Conservation (phyloP, 2,113 vertebrate species). For the Ceyx cyanopectus region DNA sequence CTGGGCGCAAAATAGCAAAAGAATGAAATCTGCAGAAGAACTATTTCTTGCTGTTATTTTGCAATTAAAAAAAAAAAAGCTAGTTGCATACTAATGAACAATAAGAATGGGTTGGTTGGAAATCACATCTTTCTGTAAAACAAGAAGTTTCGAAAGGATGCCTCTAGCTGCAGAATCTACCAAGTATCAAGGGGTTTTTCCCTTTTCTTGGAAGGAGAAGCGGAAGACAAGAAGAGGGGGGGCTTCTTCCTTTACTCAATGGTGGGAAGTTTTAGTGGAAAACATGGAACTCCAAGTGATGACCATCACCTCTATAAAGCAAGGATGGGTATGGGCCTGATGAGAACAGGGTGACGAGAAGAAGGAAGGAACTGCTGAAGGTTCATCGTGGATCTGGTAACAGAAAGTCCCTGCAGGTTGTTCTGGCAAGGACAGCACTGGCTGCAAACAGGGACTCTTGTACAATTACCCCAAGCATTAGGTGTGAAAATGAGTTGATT, state of each 20-base stretch:
- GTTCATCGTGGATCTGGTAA: neutral
- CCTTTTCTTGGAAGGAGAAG: neutral
- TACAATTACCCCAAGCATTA: too few relatives aligned
- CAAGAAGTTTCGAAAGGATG: slow-evolving; percentile 15
- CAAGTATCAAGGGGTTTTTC: neutral
- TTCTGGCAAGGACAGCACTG: neutral
- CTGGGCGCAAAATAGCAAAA: neutral
- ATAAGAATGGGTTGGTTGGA: slow-evolving; percentile 28
- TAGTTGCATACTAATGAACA: slow-evolving; percentile 40
- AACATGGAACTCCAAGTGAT: neutral
- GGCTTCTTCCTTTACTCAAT: slow-evolving; percentile 8
- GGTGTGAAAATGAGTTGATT: fast-evolving
- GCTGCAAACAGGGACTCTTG: neutral
- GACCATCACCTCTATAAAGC: neutral
- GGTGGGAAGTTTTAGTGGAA: neutral
- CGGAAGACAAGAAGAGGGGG: neutral
- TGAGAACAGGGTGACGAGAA: neutral
- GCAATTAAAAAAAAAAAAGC: slow-evolving; percentile 46
- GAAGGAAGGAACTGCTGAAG: neutral
- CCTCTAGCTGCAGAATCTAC: slow-evolving; percentile 2
- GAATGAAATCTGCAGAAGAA: slow-evolving; percentile 41
- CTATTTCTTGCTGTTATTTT: slow-evolving; percentile 51
- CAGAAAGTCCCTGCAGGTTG: fast-evolving
- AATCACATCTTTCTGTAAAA: slow-evolving; percentile 18
- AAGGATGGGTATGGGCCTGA: neutral